phyloP scores from a whole-genome alignment of 2,113 vertebrate genomes.

The Anolis carolinensis region DNA sequence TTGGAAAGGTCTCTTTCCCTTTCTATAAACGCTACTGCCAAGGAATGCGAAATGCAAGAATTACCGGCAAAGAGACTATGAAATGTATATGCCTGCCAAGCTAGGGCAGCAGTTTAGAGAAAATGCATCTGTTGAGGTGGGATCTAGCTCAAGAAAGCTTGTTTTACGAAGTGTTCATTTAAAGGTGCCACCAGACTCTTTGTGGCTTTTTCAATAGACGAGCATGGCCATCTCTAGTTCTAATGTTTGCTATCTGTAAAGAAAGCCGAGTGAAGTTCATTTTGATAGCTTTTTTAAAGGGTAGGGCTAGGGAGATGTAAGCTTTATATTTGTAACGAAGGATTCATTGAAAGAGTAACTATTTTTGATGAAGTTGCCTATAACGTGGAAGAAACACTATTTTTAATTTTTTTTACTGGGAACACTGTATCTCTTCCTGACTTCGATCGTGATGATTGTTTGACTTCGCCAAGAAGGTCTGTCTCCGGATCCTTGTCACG shows the following conservation, averaged over 20 bases:
- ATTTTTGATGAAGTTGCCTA: constrained; percentile 6
- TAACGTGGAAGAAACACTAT: background rate
- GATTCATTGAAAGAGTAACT: background rate
- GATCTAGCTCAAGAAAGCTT: background rate
- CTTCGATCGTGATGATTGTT: background rate
- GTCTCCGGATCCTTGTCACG: background rate
- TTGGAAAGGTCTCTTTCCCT: background rate
- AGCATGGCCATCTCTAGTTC: background rate
- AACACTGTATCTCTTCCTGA: background rate
- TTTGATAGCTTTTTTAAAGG: background rate
- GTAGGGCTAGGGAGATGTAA: background rate
- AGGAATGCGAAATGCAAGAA: background rate
- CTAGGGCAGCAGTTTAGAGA: background rate
- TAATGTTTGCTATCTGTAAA: accelerated
- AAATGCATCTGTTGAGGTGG: background rate
- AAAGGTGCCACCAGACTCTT: background rate
- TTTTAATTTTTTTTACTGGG: too few species aligned
- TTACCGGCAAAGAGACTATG: background rate
- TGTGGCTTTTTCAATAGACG: background rate
- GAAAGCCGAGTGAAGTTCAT: background rate
- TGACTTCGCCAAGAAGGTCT: background rate
- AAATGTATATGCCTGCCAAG: background rate
- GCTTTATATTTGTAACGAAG: constrained; percentile 1
- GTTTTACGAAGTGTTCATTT: background rate
- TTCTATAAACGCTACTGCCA: background rate